A percentile compares a stretch with the other conserved stretches of the same genome.
These are phyloP conservation scores for Stegophylla sp. DNA, from an alignment of 2,888 invertebrate species.

Conservation along the genomic window DNA sequence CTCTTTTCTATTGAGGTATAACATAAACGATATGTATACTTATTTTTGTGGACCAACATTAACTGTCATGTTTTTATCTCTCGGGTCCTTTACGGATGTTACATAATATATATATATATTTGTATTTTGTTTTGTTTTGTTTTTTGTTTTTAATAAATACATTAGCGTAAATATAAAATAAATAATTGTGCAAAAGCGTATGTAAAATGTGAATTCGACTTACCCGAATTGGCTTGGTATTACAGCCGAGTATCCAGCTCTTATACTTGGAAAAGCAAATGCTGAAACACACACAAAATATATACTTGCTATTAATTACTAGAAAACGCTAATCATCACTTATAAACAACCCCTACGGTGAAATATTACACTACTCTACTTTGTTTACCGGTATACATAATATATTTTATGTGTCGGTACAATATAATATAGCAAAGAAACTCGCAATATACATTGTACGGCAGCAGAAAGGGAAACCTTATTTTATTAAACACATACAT, in stretches of 20 bases:
- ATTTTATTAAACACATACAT: slow-evolving; percentile 13
- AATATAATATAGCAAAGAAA: slow-evolving; percentile 12
- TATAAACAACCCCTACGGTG: not conserved
- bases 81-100: not conserved
- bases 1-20: not conserved
- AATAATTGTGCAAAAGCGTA: slow-evolving; percentile 53
- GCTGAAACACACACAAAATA: slow-evolving; percentile 68
- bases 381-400: not conserved
- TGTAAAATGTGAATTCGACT: slow-evolving; percentile 66
- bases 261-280: slow-evolving; percentile 78
- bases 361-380: not conserved
- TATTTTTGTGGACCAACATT: slow-evolving; percentile 7
- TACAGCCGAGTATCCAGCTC: slow-evolving; percentile 78
- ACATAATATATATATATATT: slow-evolving; percentile 15
- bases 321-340: not conserved
- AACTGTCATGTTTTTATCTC: slow-evolving; percentile 6
- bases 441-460: not conserved
- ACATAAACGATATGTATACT: not conserved
- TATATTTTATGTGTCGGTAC: not conserved
- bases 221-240: slow-evolving; percentile 85
- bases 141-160: too few species aligned
- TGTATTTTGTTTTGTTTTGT: not conserved
- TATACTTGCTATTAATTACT: slow-evolving; percentile 63
- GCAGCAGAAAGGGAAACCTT: slow-evolving; percentile 17
- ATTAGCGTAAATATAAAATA: slow-evolving; percentile 36